phyloP scores from a whole-genome alignment of 2,113 vertebrate genomes.

The Puma concolor region DNA sequence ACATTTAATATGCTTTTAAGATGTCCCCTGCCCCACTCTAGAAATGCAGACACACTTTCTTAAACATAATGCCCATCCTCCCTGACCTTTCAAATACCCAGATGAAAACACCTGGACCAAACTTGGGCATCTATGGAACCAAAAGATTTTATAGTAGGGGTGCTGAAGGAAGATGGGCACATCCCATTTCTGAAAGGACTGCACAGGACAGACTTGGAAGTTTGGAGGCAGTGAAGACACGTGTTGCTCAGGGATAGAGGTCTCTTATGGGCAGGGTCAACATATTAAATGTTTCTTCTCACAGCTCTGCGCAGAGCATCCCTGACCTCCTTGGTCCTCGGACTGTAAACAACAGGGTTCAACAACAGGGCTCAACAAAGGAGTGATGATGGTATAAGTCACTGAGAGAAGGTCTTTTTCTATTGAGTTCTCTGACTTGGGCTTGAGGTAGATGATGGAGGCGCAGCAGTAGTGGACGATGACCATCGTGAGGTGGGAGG shows the following conservation, averaged over 20 bases:
- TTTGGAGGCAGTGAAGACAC: neutral
- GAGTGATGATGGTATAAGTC: slow-evolving; percentile 3
- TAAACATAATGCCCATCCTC: neutral
- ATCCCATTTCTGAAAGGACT: neutral
- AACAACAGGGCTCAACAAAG: slow-evolving; percentile 65
- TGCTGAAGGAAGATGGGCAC: neutral
- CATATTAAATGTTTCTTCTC: neutral
- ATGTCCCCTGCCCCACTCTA: neutral
- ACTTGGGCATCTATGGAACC: neutral
- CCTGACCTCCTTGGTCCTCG: slow-evolving; percentile 68
- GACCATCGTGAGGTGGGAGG: slow-evolving; percentile 14
- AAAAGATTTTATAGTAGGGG: neutral
- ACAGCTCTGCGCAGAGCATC: neutral
- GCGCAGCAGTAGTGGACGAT: neutral
- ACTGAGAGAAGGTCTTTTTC: neutral
- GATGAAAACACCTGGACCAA: neutral
- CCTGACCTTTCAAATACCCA: neutral
- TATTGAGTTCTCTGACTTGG: neutral
- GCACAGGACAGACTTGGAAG: neutral
- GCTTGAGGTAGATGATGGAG: neutral
- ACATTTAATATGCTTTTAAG: neutral
- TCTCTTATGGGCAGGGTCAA: neutral
- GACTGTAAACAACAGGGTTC: slow-evolving; percentile 63
- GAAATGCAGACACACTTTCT: neutral
- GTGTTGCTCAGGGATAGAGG: neutral